Conservation (phyloP, 23 tunicate species). For the Styela clava region DNA sequence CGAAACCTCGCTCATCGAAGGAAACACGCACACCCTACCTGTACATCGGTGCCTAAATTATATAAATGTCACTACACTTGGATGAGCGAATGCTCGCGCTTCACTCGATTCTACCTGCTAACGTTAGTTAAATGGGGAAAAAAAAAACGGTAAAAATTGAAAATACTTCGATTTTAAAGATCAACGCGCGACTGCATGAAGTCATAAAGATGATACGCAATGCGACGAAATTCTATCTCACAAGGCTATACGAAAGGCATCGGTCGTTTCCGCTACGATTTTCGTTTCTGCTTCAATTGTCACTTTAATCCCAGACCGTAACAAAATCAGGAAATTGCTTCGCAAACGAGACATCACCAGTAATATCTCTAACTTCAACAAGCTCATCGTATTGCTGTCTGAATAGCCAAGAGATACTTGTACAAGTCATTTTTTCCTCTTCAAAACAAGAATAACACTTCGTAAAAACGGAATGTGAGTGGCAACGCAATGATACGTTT, state of each 20-base stretch:
- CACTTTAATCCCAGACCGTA: conserved; percentile 32
- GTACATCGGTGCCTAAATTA: neutral
- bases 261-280: neutral
- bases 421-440: neutral
- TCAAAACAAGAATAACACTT: neutral
- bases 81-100: neutral
- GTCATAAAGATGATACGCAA: neutral
- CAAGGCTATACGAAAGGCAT: too few species aligned
- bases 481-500: too few species aligned
- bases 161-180: too few species aligned
- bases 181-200: neutral
- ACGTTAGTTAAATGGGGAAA: too few species aligned
- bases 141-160: too few species aligned
- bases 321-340: conserved; percentile 27
- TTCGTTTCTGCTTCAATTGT: conserved; percentile 30
- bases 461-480: too few species aligned
- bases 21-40: too few species aligned
- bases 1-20: neutral
- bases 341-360: conserved; percentile 14
- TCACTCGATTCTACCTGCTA: neutral
- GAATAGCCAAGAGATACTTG: neutral
- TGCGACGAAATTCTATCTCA: neutral
- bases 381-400: neutral
- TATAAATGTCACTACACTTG: neutral
- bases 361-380: conserved; percentile 23